Base-by-base conservation (phyloP, 2,113 vertebrate species). In the Ochotona curzoniae region DNA sequence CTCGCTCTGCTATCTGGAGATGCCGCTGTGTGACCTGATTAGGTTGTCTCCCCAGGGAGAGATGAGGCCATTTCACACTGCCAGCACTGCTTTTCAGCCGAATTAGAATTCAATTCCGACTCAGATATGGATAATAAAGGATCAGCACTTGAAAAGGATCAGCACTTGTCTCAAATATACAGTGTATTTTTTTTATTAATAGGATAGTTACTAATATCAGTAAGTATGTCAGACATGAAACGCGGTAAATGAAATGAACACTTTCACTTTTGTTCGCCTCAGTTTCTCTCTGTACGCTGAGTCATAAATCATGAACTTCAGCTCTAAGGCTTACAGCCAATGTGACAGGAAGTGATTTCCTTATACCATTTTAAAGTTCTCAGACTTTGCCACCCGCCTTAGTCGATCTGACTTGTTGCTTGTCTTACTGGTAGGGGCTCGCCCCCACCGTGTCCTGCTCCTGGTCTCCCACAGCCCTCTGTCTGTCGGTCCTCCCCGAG, bases 321-420 rank as follows among this genome's bases (percentile, higher is more conserved):
- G 17, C 71, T 15, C 51, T 26, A 25, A 60, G 64, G 8, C 35
- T 25, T 26, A 14, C 26, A 35, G 1, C 11, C 78, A 17, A 25
- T 32, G 17, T 32, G 21, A 35, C 18, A 2, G 15, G 8, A 47
- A 25, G 26, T 1, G 8, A 5, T 47, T 54, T 13, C 26, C 30
- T 28, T 0, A 30, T 11, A 17, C 20, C 25, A 20, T 61, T 75
- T 26, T 20, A 20, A n/a, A 8, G 0, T 44, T 51, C 25, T 8
- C 57, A 75, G 26, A 7, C 30, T 61, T 21, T 28, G 13, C 38
- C 8, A 5, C 44, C 47, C 7, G 6, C 10, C n/a, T 5, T 5
- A 11, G 0, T 1, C 3, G 18, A 13, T 7, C 3, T 3, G n/a
- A 23, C 5, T 18, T 15, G 4, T 4, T 0, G 0, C 25, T 38